Percentiles rank a stretch among this genome's conserved stretches.
Conservation (phyloP, 2,113 vertebrate species). For the Nibea albiflora region DNA sequence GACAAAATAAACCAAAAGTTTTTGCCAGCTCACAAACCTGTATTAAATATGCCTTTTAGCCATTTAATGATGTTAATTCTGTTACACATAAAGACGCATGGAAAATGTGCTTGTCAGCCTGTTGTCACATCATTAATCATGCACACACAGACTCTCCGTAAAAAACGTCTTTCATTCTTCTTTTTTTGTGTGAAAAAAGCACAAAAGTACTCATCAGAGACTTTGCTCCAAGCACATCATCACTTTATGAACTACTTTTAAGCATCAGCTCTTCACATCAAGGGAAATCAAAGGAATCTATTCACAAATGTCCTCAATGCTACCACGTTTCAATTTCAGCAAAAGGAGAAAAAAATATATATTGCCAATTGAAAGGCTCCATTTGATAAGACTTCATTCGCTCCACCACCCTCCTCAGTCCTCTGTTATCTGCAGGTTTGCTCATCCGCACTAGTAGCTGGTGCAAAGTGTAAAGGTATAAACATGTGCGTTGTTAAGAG, state of each 20-base stretch:
- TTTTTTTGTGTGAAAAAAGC: neutral
- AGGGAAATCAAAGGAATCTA: conserved; percentile 24
- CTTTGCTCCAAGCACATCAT: conserved; percentile 20
- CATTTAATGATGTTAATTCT: conserved; percentile 7
- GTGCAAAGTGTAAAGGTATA: neutral
- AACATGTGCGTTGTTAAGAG: no score
- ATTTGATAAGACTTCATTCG: neutral
- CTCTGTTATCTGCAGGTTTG: conserved; percentile 10
- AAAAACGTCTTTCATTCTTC: neutral
- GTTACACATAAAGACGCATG: neutral
- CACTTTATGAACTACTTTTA: conserved; percentile 39
- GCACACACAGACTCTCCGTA: neutral
- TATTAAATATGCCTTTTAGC: neutral
- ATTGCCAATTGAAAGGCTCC: neutral
- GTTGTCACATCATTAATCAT: neutral
- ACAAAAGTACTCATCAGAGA: conserved; percentile 29
- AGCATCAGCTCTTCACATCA: conserved; percentile 30
- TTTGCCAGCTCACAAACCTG: neutral
- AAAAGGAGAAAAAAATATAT: conserved; percentile 7
- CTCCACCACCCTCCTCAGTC: neutral
- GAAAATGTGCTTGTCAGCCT: conserved; percentile 5
- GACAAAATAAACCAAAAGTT: no score
- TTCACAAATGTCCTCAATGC: conserved; percentile 32
- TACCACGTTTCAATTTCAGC: conserved; percentile 14
- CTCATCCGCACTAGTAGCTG: neutral